Percentiles rank a stretch among this genome's conserved stretches.
Evolutionary conservation across 2,888 invertebrate genomes (phyloP).

Genomic region (Spicauda simplicius): DNA sequence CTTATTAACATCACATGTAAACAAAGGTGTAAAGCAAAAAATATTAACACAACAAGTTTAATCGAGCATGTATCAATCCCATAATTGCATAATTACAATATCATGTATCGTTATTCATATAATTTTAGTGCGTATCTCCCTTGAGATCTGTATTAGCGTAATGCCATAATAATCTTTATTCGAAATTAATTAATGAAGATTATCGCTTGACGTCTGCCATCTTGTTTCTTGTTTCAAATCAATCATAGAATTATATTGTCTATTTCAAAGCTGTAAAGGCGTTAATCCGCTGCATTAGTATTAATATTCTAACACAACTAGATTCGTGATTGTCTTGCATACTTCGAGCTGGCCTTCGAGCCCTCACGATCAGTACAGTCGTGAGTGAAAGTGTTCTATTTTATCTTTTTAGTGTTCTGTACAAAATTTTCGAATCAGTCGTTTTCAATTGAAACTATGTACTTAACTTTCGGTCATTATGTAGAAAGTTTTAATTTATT

Average conservation of each 20-base stretch:
- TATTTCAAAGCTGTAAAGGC: conserved; percentile 2
- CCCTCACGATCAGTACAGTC: conserved; percentile 68
- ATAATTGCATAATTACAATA: conserved; percentile 52
- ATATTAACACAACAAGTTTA: not conserved
- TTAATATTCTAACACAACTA: conserved; percentile 39
- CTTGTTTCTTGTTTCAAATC: not conserved
- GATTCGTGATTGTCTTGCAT: conserved; percentile 75
- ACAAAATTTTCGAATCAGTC: not conserved
- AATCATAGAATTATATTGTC: not conserved
- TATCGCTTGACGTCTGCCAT: conserved; percentile 3
- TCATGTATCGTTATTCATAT: conserved; percentile 43
- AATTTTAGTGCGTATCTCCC: conserved; percentile 45
- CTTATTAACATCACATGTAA: not conserved
- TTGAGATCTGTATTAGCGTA: conserved; percentile 32
- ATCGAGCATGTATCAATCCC: conserved; percentile 48
- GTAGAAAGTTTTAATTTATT: too few species aligned
- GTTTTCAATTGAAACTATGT: not conserved
- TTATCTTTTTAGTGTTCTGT: conserved; percentile 13
- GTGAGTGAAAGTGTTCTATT: conserved; percentile 44
- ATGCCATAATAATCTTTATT: conserved; percentile 7
- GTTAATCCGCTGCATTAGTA: conserved; percentile 32
- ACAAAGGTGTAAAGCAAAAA: not conserved
- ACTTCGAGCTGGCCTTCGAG: conserved; percentile 71
- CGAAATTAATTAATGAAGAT: not conserved
- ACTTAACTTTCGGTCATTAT: not conserved